A percentile compares a stretch with the other conserved stretches of the same genome.
phyloP scores from a whole-genome alignment of 2,113 vertebrate species.

The Odontesthes bonariensis region DNA sequence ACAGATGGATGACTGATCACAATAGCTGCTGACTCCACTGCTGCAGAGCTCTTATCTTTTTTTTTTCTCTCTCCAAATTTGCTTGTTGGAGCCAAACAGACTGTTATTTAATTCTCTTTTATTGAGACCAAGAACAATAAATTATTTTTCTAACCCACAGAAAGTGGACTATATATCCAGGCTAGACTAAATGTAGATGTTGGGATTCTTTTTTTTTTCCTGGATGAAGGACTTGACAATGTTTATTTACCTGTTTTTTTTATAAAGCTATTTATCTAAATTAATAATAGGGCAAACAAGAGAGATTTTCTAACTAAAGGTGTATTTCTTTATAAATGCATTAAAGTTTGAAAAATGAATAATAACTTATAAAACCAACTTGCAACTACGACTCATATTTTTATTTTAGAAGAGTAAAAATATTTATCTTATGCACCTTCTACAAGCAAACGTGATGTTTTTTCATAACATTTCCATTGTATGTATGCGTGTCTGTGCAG shows the following conservation, averaged over 20 bases:
- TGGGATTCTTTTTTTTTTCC: too few species aligned
- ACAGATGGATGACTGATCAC: slow-evolving; percentile 24
- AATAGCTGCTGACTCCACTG: slow-evolving; percentile 13
- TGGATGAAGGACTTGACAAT: background rate
- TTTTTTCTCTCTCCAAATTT: background rate
- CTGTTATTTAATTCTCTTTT: background rate
- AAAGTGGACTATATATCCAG: too few species aligned
- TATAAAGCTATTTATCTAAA: background rate
- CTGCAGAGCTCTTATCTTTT: background rate
- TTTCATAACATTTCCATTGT: too few species aligned
- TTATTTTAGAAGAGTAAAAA: too few species aligned
- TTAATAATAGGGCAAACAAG: background rate
- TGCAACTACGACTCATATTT: too few species aligned
- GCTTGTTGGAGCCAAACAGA: background rate
- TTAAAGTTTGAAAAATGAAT: too few species aligned
- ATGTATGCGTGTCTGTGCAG: too few species aligned
- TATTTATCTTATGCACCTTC: background rate
- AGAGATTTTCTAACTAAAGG: background rate
- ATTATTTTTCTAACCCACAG: background rate
- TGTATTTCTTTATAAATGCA: too few species aligned
- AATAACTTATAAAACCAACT: too few species aligned
- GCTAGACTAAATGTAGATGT: background rate
- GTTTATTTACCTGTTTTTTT: background rate
- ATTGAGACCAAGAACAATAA: background rate
- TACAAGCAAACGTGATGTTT: background rate